phyloP scores from a whole-genome alignment of 2,888 invertebrate genomes.

The Philereme vetulata region DNA sequence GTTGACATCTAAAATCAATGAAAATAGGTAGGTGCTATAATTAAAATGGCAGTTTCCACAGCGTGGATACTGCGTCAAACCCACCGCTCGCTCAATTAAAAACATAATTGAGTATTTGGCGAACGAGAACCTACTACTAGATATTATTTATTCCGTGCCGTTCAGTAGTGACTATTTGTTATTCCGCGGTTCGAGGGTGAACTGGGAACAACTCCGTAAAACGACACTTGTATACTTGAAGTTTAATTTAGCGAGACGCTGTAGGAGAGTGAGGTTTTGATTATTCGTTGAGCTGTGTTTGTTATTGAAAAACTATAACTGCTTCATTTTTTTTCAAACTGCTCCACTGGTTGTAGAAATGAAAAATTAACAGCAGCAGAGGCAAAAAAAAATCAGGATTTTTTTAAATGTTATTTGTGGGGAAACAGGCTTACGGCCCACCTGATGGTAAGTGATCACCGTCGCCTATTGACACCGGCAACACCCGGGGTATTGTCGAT shows the following conservation, averaged over 20 bases:
- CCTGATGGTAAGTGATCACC: no score
- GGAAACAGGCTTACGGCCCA: no score
- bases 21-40: not conserved
- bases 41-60: constrained; percentile 11
- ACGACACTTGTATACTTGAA: constrained; percentile 49
- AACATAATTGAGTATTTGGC: constrained; percentile 72
- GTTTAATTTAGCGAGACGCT: constrained; percentile 13
- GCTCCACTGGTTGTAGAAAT: no score
- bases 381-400: no score
- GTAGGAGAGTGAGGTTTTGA: constrained; percentile 1
- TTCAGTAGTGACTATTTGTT: constrained; percentile 8
- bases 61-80: constrained; percentile 52
- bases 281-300: not conserved
- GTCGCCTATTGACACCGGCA: no score
- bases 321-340: no score
- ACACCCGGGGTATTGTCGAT: no score
- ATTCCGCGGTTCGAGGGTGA: constrained; percentile 15
- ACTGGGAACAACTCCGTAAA: constrained; percentile 37
- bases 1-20: no score
- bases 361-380: no score
- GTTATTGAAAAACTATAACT: no score
- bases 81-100: constrained; percentile 71
- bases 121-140: constrained; percentile 29
- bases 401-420: no score
- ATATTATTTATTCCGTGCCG: not conserved